These are phyloP conservation scores for Ceratosolen fusciceps DNA, from an alignment of 1,140 invertebrate genomes.

Conservation along the genomic window DNA sequence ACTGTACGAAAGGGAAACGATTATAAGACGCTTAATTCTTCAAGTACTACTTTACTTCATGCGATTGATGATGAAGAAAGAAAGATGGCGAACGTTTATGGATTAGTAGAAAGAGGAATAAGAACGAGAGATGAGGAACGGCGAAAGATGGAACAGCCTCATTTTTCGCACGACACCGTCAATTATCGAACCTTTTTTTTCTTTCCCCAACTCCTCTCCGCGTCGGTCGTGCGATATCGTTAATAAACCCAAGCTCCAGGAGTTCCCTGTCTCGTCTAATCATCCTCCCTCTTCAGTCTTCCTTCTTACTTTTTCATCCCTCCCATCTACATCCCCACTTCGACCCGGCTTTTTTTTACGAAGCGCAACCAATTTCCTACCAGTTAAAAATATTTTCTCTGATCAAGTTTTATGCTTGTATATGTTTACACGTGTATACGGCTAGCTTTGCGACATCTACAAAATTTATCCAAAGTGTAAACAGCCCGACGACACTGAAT, in stretches of 20 bases:
- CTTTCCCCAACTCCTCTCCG: constrained; percentile 54
- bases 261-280: constrained; percentile 67
- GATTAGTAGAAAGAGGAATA: not conserved
- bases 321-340: constrained; percentile 14
- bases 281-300: constrained; percentile 56
- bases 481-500: constrained; percentile 64
- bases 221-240: constrained; percentile 66
- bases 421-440: not conserved
- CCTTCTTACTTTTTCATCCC: constrained; percentile 52
- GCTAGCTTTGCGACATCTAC: constrained; percentile 61
- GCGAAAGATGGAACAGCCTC: constrained; percentile 33
- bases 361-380: constrained; percentile 30
- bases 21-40: not conserved
- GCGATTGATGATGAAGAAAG: not conserved
- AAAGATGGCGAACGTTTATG: not conserved
- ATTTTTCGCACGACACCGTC: constrained; percentile 58
- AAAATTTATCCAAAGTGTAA: constrained; percentile 68
- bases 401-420: not conserved
- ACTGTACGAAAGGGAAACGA: not conserved
- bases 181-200: constrained; percentile 68
- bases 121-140: not conserved
- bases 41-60: constrained; percentile 30
- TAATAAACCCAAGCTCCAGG: constrained; percentile 68
- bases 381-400: constrained; percentile 39
- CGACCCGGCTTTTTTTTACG: too few species aligned